These are phyloP conservation scores for Drosophila longiperda DNA, from an alignment of 2,888 invertebrate genomes.

Conservation along the genomic window DNA sequence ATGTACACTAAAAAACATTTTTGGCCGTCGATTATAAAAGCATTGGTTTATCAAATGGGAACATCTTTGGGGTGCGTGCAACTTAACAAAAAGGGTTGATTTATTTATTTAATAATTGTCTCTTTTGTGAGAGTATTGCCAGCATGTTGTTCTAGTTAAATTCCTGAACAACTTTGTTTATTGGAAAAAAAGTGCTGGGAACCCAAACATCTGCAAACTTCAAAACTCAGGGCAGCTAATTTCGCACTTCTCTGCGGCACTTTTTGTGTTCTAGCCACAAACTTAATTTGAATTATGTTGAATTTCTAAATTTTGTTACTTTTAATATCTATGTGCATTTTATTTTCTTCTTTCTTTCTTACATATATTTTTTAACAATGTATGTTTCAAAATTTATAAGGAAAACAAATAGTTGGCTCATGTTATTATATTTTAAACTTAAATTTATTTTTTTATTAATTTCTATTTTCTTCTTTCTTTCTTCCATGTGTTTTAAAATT, in stretches of 20 bases:
- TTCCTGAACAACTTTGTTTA: neutral
- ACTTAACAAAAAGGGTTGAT: too few species aligned
- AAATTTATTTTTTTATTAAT: neutral
- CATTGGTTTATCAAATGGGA: too few species aligned
- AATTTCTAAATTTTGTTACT: neutral
- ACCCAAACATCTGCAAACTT: neutral
- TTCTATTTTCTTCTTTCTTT: neutral
- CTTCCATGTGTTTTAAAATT: too few species aligned
- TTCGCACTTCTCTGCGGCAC: neutral
- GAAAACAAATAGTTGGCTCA: too few species aligned
- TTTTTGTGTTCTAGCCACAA: neutral
- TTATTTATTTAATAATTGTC: neutral
- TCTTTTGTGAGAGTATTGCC: too few species aligned
- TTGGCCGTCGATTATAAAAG: too few species aligned
- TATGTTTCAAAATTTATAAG: too few species aligned
- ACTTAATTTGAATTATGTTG: neutral
- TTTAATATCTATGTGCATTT: too few species aligned
- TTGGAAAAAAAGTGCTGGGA: neutral
- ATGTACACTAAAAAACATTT: neutral
- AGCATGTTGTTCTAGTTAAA: neutral
- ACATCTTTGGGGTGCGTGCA: too few species aligned
- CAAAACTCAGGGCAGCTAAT: neutral
- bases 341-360: neutral
- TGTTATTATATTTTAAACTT: neutral
- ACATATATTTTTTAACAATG: too few species aligned